phyloP scores from a whole-genome alignment of 2,797 vertebrate species.

The Notolepis coatsorum region DNA sequence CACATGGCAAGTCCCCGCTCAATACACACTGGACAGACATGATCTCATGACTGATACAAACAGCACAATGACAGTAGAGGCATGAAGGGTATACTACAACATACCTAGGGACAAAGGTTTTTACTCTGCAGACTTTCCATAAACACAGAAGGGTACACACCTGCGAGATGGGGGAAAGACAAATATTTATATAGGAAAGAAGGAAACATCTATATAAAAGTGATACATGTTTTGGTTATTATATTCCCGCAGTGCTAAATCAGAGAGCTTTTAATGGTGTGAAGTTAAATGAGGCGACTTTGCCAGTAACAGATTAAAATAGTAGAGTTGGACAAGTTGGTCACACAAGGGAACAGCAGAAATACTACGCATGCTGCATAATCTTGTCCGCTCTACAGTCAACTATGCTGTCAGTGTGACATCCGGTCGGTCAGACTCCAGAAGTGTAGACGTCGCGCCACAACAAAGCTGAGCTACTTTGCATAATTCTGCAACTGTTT shows the following conservation, averaged over 20 bases:
- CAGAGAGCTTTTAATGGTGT: no score
- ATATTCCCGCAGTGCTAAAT: no score
- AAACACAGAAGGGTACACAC: slow-evolving; percentile 3
- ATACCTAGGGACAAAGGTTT: slow-evolving; percentile 44
- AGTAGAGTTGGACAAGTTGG: neutral
- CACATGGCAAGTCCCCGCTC: slow-evolving; percentile 69
- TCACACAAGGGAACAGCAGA: slow-evolving; percentile 5
- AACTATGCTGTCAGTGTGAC: neutral
- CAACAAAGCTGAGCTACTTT: slow-evolving; percentile 38
- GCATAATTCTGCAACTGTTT: neutral
- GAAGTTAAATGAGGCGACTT: neutral
- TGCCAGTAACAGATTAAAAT: neutral
- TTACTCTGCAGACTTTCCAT: slow-evolving; percentile 28
- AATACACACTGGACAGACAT: slow-evolving; percentile 57
- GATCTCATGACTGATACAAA: slow-evolving; percentile 72
- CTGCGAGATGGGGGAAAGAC: slow-evolving; percentile 10
- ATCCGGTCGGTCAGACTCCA: neutral
- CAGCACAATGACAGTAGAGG: slow-evolving; percentile 56
- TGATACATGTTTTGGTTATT: no score
- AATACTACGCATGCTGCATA: slow-evolving; percentile 1
- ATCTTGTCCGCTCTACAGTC: no score
- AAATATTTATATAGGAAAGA: neutral
- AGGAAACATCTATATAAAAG: neutral
- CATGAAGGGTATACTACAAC: slow-evolving; percentile 38
- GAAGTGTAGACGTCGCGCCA: slow-evolving; percentile 21